Evolutionary conservation across 2,888 invertebrate genomes (phyloP).

Genomic region (Graphium colonna): DNA sequence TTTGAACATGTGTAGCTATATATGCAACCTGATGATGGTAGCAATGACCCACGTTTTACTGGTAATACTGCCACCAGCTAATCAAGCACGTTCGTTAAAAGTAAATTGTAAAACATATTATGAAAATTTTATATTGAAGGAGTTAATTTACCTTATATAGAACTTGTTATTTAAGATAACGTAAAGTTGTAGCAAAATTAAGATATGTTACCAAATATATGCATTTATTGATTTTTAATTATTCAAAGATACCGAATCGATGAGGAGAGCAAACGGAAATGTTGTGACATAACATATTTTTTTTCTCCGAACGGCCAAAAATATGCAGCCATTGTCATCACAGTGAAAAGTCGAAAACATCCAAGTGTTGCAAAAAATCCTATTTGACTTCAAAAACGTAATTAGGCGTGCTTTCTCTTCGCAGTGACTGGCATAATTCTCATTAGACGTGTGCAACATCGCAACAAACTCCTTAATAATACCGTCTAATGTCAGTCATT

Average conservation of each 20-base stretch:
- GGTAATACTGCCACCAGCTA: too few species aligned
- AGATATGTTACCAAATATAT: neutral
- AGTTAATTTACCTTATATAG: too few species aligned
- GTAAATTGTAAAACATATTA: too few species aligned
- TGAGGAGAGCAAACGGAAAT: neutral
- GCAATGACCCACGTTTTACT: too few species aligned
- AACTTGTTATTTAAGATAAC: neutral
- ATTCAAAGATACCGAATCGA: too few species aligned
- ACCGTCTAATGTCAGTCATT: neutral
- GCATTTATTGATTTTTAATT: too few species aligned
- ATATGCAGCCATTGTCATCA: slow-evolving; percentile 3
- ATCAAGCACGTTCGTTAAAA: too few species aligned
- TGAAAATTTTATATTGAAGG: too few species aligned
- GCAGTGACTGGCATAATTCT: slow-evolving; percentile 19
- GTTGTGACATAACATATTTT: neutral
- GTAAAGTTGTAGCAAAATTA: neutral
- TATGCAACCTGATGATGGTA: too few species aligned
- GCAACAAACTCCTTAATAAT: slow-evolving; percentile 4
- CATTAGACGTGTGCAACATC: slow-evolving; percentile 8
- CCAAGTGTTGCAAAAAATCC: slow-evolving; percentile 4
- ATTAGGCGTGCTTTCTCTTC: slow-evolving; percentile 18
- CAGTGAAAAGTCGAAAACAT: slow-evolving; percentile 16
- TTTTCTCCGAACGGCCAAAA: slow-evolving; percentile 1
- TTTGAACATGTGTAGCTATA: too few species aligned
- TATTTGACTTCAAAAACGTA: slow-evolving; percentile 16